phyloP scores from a whole-genome alignment of 2,888 invertebrate genomes.

The Hanleya hanleyi region DNA sequence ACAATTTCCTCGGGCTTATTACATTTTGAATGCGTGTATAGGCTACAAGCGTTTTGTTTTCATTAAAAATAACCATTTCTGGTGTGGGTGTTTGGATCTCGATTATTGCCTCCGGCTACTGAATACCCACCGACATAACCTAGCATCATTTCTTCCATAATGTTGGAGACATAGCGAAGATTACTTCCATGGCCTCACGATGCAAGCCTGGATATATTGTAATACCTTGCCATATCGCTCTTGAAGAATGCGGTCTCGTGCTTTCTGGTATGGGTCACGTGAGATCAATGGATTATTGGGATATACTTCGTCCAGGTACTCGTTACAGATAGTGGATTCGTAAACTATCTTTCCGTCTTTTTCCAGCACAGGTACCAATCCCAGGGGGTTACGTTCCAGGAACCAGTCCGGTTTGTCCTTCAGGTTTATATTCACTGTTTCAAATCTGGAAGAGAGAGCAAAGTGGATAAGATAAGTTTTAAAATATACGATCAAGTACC shows the following conservation, averaged over 20 bases:
- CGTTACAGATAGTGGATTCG: constrained; percentile 76
- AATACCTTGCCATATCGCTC: constrained; percentile 37
- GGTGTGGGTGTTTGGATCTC: too few relatives aligned
- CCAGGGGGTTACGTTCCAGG: constrained; percentile 74
- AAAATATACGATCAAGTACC: not conserved
- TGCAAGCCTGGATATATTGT: too few relatives aligned
- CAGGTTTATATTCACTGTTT: constrained; percentile 75
- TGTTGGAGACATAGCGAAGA: too few relatives aligned
- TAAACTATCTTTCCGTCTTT: constrained; percentile 74
- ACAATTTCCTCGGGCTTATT: too few relatives aligned
- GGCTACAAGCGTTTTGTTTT: too few relatives aligned
- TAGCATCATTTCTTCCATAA: too few relatives aligned
- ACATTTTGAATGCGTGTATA: too few relatives aligned
- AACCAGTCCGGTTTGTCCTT: constrained; percentile 76
- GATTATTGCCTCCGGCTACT: too few relatives aligned
- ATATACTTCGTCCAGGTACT: constrained; percentile 77
- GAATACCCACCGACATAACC: too few relatives aligned
- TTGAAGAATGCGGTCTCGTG: constrained; percentile 50
- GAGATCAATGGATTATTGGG: constrained; percentile 75
- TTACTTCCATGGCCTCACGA: too few relatives aligned
- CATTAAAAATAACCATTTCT: too few relatives aligned
- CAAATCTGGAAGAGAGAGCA: constrained; percentile 63
- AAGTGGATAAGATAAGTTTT: not conserved
- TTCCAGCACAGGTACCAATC: constrained; percentile 73
- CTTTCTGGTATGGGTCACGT: constrained; percentile 69